Evolutionary conservation across 2,797 vertebrate genomes (phyloP).

Genomic region (Channa striata): DNA sequence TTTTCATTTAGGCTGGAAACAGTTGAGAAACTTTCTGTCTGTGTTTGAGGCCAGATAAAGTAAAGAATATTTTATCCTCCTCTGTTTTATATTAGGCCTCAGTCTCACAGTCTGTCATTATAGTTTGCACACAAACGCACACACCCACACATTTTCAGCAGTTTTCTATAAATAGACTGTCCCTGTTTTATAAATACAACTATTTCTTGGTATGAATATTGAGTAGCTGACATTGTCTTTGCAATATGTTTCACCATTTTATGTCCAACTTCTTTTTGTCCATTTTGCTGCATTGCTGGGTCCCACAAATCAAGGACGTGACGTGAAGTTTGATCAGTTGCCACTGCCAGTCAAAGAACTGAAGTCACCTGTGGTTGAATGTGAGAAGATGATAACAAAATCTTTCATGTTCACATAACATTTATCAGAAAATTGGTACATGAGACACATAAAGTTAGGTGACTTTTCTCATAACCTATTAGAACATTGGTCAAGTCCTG

Average conservation of each 20-base stretch:
- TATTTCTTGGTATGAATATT: not conserved
- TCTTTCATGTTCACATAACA: too few species aligned
- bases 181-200: conserved; percentile 34
- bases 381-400: too few species aligned
- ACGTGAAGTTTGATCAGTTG: too few species aligned
- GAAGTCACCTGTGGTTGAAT: too few species aligned
- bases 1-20: conserved; percentile 50
- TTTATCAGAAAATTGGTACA: too few species aligned
- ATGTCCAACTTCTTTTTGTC: not conserved
- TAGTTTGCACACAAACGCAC: conserved; percentile 41
- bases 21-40: conserved; percentile 27
- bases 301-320: too few species aligned
- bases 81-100: conserved; percentile 60
- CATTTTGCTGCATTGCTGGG: too few species aligned
- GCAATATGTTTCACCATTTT: not conserved
- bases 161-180: conserved; percentile 39
- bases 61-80: conserved; percentile 34
- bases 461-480: too few species aligned
- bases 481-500: too few species aligned
- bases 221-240: not conserved
- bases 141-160: conserved; percentile 36
- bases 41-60: conserved; percentile 25
- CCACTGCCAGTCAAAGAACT: too few species aligned
- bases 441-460: too few species aligned
- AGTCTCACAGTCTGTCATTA: conserved; percentile 65